phyloP scores from a whole-genome alignment of 2,888 invertebrate species.

The Litoditis marina region DNA sequence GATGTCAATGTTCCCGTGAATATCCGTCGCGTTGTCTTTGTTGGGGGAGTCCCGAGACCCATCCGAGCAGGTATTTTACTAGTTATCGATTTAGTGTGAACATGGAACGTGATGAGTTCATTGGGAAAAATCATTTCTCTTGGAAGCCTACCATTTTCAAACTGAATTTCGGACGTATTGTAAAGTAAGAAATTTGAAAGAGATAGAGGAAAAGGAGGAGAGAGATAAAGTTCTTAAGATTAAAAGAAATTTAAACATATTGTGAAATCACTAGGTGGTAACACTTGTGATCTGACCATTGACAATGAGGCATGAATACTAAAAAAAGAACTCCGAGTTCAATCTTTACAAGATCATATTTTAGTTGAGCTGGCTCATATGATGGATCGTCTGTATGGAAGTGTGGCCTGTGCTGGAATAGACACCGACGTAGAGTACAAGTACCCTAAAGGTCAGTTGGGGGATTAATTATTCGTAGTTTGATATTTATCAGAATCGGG shows the following conservation, averaged over 20 bases:
- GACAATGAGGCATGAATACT: too few species aligned
- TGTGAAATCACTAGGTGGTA: too few species aligned
- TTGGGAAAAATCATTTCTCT: neutral
- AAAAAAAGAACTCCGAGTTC: neutral
- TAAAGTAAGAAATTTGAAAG: neutral
- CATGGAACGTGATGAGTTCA: too few species aligned
- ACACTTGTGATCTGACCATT: too few species aligned
- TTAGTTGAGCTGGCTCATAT: slow-evolving; percentile 94
- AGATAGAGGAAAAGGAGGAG: too few species aligned
- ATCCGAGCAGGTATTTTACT: slow-evolving; percentile 77
- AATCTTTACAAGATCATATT: neutral
- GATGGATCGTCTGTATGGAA: slow-evolving; percentile 96
- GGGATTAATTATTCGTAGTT: too few species aligned
- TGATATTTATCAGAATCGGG: too few species aligned
- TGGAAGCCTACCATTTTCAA: neutral
- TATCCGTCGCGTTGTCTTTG: slow-evolving; percentile 96
- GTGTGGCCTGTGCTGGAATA: slow-evolving; percentile 97
- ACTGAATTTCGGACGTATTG: neutral
- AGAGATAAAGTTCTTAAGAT: too few species aligned
- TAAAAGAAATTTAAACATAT: too few species aligned
- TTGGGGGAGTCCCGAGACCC: slow-evolving; percentile 97
- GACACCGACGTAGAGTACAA: slow-evolving; percentile 98
- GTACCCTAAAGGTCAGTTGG: slow-evolving; percentile 89
- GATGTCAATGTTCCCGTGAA: slow-evolving; percentile 96
- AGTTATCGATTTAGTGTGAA: too few species aligned